Conservation (phyloP, 2,888 invertebrate genomes). For the Conchocele bisecta region DNA sequence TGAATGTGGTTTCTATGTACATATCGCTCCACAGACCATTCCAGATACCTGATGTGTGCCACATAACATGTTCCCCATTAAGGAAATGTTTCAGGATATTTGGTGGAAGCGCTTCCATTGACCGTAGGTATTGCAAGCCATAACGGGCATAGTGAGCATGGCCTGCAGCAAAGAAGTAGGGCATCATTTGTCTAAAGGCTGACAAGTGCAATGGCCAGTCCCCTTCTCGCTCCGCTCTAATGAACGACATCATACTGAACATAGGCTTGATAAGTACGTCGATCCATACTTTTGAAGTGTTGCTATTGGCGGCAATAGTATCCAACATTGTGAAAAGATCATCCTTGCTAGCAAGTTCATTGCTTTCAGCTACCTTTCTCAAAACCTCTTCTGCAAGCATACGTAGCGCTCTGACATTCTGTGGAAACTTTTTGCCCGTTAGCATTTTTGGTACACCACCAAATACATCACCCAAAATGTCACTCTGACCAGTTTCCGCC, state of each 20-base stretch:
- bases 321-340: slow-evolving; percentile 30
- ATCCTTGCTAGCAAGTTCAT: not conserved
- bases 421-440: slow-evolving; percentile 53
- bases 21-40: slow-evolving; percentile 63
- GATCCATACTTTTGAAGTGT: slow-evolving; percentile 39
- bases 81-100: slow-evolving; percentile 36
- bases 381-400: slow-evolving; percentile 39
- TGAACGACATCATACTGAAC: slow-evolving; percentile 55
- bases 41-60: slow-evolving; percentile 56
- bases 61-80: slow-evolving; percentile 60
- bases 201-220: slow-evolving; percentile 54
- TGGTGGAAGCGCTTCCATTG: slow-evolving; percentile 43
- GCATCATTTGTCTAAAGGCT: slow-evolving; percentile 57
- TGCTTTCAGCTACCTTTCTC: no score
- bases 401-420: slow-evolving; percentile 38
- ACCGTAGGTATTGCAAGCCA: slow-evolving; percentile 59
- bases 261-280: slow-evolving; percentile 56
- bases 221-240: slow-evolving; percentile 52
- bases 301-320: slow-evolving; percentile 19
- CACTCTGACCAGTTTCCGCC: slow-evolving; percentile 56
- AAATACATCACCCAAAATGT: slow-evolving; percentile 53
- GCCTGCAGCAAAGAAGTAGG: slow-evolving; percentile 59
- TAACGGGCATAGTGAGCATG: slow-evolving; percentile 58
- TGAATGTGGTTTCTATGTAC: slow-evolving; percentile 64
- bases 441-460: slow-evolving; percentile 61